Conservation (phyloP, 1,140 invertebrate species). For the Gerris buenoi region DNA sequence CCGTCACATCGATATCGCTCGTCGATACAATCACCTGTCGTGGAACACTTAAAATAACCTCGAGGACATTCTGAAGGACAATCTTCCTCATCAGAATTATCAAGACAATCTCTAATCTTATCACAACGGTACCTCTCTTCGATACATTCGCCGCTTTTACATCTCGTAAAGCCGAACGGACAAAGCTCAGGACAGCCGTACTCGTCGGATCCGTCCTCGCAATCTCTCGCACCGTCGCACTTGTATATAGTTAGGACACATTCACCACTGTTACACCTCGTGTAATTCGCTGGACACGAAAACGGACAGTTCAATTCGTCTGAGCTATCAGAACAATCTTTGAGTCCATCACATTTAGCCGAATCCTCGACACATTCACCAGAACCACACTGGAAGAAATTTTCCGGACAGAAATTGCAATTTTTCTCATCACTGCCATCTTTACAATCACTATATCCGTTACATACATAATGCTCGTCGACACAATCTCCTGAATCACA, state of each 20-base stretch:
- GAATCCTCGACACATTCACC: slow-evolving; percentile 47
- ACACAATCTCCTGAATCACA: background rate
- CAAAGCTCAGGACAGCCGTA: slow-evolving; percentile 37
- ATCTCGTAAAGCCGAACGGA: slow-evolving; percentile 10
- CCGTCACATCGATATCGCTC: slow-evolving; percentile 85
- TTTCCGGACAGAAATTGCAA: background rate
- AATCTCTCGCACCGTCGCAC: slow-evolving; percentile 47
- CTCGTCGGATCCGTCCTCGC: slow-evolving; percentile 52
- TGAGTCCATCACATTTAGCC: slow-evolving; percentile 42
- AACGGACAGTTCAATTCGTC: slow-evolving; percentile 47
- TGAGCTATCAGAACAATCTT: slow-evolving; percentile 47
- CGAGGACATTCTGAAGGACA: slow-evolving; percentile 35
- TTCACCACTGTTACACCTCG: slow-evolving; percentile 27
- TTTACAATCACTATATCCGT: background rate
- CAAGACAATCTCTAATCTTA: slow-evolving; percentile 25
- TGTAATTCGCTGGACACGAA: slow-evolving; percentile 4
- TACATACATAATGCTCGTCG: background rate
- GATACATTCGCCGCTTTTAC: slow-evolving; percentile 27
- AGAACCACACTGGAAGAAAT: slow-evolving; percentile 37
- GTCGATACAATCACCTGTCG: slow-evolving; percentile 36
- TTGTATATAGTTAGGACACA: slow-evolving; percentile 41
- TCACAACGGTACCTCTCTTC: slow-evolving; percentile 7
- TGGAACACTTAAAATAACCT: slow-evolving; percentile 4
- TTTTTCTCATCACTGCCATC: background rate
- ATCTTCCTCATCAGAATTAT: slow-evolving; percentile 37